Conservation (phyloP, 92 coral and sea anemone species). For the Pocillopora meandrina region DNA sequence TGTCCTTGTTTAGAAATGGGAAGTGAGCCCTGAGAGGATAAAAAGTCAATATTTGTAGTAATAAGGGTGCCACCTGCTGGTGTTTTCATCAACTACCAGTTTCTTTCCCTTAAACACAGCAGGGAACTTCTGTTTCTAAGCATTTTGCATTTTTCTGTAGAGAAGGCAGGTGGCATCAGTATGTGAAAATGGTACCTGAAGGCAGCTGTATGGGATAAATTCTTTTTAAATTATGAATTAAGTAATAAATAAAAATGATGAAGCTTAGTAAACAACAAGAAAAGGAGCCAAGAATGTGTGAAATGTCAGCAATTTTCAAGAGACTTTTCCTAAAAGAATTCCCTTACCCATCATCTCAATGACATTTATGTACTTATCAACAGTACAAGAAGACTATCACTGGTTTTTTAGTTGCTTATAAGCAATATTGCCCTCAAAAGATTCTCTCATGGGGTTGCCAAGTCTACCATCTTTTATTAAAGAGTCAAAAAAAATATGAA, state of each 20-base stretch:
- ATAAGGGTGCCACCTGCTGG: background rate
- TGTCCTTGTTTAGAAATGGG: background rate
- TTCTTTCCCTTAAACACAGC: background rate
- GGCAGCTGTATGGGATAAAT: background rate
- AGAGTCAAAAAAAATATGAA: background rate
- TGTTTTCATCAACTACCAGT: background rate
- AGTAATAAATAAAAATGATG: background rate
- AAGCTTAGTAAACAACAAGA: background rate
- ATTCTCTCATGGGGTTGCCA: background rate
- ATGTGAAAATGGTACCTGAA: background rate
- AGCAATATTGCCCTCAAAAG: background rate
- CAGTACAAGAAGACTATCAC: too few species aligned
- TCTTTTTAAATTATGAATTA: constrained; percentile 2
- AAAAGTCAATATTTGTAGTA: background rate
- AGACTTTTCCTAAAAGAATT: background rate
- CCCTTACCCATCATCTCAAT: too few species aligned
- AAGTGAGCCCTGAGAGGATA: constrained; percentile 9
- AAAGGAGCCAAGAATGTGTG: background rate
- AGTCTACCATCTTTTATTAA: background rate
- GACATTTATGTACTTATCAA: too few species aligned
- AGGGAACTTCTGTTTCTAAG: constrained; percentile 12
- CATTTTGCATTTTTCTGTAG: background rate
- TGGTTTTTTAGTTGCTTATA: too few species aligned
- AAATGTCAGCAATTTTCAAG: too few species aligned
- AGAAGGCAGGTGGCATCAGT: constrained; percentile 21